These are phyloP conservation scores for Synanthedon andrenaeformis DNA, from an alignment of 2,888 invertebrate species.

Conservation along the genomic window DNA sequence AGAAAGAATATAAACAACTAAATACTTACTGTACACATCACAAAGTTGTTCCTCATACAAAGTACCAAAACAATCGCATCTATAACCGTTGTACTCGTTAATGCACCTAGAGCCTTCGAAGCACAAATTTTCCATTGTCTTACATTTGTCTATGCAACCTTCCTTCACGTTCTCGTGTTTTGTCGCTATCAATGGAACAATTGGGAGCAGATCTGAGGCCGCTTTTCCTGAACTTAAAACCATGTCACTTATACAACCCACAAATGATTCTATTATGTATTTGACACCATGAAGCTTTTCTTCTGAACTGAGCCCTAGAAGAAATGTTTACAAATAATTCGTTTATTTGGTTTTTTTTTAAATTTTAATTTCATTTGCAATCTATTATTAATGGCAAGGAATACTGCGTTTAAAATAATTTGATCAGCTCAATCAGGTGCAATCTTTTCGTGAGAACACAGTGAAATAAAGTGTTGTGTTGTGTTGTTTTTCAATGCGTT, in stretches of 20 bases:
- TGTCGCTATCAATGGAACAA: constrained; percentile 85
- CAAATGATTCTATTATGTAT: constrained; percentile 93
- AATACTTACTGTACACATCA: constrained; percentile 86
- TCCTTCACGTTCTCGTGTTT: constrained; percentile 91
- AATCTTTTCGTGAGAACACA: too few relatives aligned
- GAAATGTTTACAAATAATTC: neutral
- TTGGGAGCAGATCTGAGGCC: constrained; percentile 83
- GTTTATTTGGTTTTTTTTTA: neutral
- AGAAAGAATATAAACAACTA: neutral
- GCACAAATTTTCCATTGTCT: constrained; percentile 85
- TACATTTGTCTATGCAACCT: constrained; percentile 88
- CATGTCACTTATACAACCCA: constrained; percentile 91
- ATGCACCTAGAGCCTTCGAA: constrained; percentile 90
- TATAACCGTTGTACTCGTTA: constrained; percentile 89
- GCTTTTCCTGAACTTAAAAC: constrained; percentile 88
- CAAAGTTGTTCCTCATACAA: constrained; percentile 92
- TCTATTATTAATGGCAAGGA: too few relatives aligned
- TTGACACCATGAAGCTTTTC: constrained; percentile 90
- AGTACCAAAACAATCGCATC: constrained; percentile 94
- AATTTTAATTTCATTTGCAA: neutral
- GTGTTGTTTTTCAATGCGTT: too few relatives aligned
- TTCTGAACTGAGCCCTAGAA: constrained; percentile 84
- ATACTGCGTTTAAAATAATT: too few relatives aligned
- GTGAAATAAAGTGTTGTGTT: too few relatives aligned
- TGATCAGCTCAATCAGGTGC: too few relatives aligned